These are phyloP conservation scores for Cheirogaleus medius DNA, from an alignment of 2,113 vertebrate species.

Conservation along the genomic window DNA sequence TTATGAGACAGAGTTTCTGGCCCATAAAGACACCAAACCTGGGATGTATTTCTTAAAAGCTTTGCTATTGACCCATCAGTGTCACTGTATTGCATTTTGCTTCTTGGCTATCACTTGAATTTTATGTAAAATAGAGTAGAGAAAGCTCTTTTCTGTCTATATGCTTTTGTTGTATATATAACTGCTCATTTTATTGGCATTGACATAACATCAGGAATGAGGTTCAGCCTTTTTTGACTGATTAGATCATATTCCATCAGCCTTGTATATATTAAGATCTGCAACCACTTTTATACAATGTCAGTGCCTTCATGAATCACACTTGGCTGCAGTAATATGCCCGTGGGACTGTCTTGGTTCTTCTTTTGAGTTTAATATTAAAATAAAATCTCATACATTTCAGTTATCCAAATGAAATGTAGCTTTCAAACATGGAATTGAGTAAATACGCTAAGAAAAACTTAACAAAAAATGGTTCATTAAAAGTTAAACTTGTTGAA, in stretches of 20 bases:
- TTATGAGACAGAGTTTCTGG: not conserved
- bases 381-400: not conserved
- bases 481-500: not conserved
- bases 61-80: not conserved
- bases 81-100: not conserved
- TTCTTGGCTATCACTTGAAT: conserved; percentile 13
- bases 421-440: not conserved
- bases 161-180: not conserved
- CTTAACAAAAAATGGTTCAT: not conserved
- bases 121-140: not conserved
- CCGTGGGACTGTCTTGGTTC: not conserved
- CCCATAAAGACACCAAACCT: not conserved
- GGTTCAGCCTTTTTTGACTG: not conserved
- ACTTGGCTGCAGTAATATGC: not conserved
- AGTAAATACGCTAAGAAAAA: conserved; percentile 29
- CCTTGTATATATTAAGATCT: not conserved
- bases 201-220: not conserved
- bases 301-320: not conserved
- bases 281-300: not conserved
- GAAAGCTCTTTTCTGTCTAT: not conserved
- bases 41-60: not conserved
- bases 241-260: not conserved
- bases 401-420: not conserved
- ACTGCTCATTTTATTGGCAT: conserved; percentile 18
- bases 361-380: conserved; percentile 12